Conservation (phyloP, 2,888 invertebrate genomes). For the Agrochola macilenta region DNA sequence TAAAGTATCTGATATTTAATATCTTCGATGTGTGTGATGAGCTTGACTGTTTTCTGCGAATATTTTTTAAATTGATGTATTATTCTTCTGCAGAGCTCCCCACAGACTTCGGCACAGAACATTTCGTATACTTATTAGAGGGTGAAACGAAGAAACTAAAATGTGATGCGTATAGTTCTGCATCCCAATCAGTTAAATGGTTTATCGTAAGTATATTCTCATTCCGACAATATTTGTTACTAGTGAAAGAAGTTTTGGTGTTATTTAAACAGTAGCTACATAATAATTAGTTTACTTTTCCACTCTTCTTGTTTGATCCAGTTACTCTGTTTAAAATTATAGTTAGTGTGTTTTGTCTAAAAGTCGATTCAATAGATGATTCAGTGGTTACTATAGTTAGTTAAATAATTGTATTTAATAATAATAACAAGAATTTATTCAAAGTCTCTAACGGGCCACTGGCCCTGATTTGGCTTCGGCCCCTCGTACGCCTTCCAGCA, state of each 20-base stretch:
- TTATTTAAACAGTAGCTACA: not conserved
- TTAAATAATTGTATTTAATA: not conserved
- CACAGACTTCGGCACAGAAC: conserved; percentile 29
- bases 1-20: too few relatives aligned
- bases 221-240: not conserved
- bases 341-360: not conserved
- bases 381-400: too few relatives aligned
- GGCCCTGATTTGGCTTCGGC: not conserved
- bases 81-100: conserved; percentile 39
- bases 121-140: conserved; percentile 35
- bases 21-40: too few relatives aligned
- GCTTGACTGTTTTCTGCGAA: not conserved
- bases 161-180: conserved; percentile 42
- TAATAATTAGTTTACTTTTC: not conserved
- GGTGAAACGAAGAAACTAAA: conserved; percentile 41
- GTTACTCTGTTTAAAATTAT: not conserved
- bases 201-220: conserved; percentile 54
- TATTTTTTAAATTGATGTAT: not conserved
- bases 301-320: not conserved
- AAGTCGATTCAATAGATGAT: too few relatives aligned
- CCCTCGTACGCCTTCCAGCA: not conserved
- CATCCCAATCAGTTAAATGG: conserved; percentile 54
- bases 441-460: not conserved
- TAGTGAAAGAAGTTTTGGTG: not conserved
- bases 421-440: not conserved